Evolutionary conservation across 2,113 vertebrate species (phyloP), one percentile per base, ranked within the genome.

Genomic region (Australoheros scitulus): DNA sequence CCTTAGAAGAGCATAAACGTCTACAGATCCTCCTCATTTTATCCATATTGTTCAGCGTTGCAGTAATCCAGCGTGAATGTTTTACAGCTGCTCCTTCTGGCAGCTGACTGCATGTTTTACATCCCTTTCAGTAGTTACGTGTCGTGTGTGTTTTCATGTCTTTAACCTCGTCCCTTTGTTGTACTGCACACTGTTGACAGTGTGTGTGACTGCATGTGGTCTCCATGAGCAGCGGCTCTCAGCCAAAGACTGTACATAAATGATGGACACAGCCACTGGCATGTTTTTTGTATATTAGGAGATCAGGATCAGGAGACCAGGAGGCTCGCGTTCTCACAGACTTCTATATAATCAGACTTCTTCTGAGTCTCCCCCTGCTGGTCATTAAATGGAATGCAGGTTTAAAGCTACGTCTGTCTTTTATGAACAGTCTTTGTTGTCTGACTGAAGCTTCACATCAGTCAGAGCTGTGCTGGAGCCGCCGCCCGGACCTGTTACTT

Each of bases 21-120:
- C 36, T 24, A 36, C 18, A 64, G 41, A 15, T 22, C 61, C 7
- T 11, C 61, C 34, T 64, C 20, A 14, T 41, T 14, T 64, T n/a
- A 55, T 20, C 20, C 52, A 55, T n/a, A 20, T 55, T 55, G 3
- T 47, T 55, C 52, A 56, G 18, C 1, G 20, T 11, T 11, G 2
- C 55, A 65, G 13, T 50, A 6, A 50, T 50, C 14, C 47, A 50
- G 15, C 2, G 17, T 0, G 0, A 26, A 26, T 9, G 11, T 26
- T 70, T 24, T 50, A 29, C 64, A 50, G 41, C 47, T 29, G 41
- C 47, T 50, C 20, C n/a, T 11, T 55, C 47, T 47, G 43, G 13
- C 43, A 47, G 43, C 47, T 18, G 50, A 52, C 0, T 26, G 65
- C 65, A 32, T 52, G 65, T 10, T 56, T n/a, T 57, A 11, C 56